Evolutionary conservation across 2,888 invertebrate species (phyloP), one percentile per base, ranked within the genome.

Genomic region (Watsonalla binaria): DNA sequence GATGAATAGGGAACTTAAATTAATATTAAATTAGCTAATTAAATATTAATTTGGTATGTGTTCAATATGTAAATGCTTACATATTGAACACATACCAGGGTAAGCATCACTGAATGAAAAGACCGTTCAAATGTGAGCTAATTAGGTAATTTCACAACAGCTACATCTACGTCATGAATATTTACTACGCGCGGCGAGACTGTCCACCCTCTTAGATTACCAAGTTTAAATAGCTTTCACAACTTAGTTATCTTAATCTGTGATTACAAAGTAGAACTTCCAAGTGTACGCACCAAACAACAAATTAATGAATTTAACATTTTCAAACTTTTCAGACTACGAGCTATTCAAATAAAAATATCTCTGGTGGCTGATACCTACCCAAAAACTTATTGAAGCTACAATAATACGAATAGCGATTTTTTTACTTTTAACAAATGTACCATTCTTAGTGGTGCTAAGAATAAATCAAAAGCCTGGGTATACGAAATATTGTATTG

Each of bases 141-240:
- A 24, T 24, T 24, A 24, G 24, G 24, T 24, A 47, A 13, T 34
- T n/a, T 6, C 11, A 13, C 13, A 48, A 34, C 14, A 35, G 69
- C 57, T 65, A 66, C 60, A 61, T 61, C 68, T 65, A 63, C 57
- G 61, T 64, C 65, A 59, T 63, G 66, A 73, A 68, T 71, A 60
- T 68, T 63, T 5, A 42, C 37, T 39, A 55, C 63, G 56, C 54
- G 57, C 24, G 58, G 59, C 51, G 63, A 47, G 55, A 68, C 56
- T 65, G 56, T 62, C 61, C 66, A 64, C 61, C 57, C 59, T 61
- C 67, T 62, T 63, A 72, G 72, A 72, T 72, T 69, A 69, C 61
- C 69, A 78, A 78, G 75, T 79, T 79, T 72, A 68, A 78, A 80
- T 78, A 59, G 70, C 72, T 73, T 78, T 76, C 55, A 56, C 60